Conservation (phyloP, 2,888 invertebrate species). For the Deroplatys truncata region DNA sequence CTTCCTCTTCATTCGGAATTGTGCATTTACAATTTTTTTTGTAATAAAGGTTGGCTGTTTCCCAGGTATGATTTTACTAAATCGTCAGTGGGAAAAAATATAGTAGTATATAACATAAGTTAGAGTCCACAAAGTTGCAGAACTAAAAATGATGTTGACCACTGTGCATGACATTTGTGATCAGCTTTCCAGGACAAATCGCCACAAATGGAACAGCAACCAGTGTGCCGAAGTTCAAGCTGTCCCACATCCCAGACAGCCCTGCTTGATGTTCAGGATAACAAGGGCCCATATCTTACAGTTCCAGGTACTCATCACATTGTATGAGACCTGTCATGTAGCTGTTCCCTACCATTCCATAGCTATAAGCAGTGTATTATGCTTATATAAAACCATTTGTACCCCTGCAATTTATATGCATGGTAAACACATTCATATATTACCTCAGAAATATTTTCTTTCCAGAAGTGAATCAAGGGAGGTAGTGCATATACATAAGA, state of each 20-base stretch:
- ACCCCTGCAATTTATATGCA: not conserved
- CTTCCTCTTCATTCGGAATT: no score
- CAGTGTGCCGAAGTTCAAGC: conserved; percentile 43
- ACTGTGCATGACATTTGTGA: not conserved
- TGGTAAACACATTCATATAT: not conserved
- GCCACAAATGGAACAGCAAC: conserved; percentile 31
- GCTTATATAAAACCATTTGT: not conserved
- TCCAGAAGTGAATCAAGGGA: not conserved
- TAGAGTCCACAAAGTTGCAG: not conserved
- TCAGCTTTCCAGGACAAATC: conserved; percentile 33
- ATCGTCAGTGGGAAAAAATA: no score
- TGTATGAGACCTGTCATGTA: not conserved
- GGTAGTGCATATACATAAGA: not conserved
- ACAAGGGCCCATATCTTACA: conserved; percentile 54
- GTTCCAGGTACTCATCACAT: conserved; percentile 49
- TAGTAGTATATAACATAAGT: no score
- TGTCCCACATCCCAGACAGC: conserved; percentile 45
- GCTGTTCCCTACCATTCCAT: not conserved
- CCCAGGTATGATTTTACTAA: no score
- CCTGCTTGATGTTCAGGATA: conserved; percentile 46
- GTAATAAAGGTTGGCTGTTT: no score
- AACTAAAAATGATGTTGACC: not conserved
- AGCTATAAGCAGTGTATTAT: not conserved
- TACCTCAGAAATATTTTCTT: not conserved
- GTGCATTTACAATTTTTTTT: no score